Base-by-base conservation (phyloP, 2,888 invertebrate species). In the Ectropis crepuscularia region DNA sequence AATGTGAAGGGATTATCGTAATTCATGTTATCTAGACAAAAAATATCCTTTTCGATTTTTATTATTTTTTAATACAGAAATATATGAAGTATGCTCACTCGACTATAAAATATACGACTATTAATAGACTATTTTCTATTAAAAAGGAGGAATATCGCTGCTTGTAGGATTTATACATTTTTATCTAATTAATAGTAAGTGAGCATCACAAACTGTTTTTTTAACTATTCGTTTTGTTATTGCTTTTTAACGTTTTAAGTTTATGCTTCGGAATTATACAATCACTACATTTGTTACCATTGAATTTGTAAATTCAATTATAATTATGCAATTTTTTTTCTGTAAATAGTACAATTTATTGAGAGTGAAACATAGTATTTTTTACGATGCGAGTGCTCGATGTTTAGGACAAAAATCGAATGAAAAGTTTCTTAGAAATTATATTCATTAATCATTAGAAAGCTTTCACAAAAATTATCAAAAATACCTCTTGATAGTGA, bases 401-500 rank as follows among this genome's bases (percentile, higher is more conserved):
- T 45, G 57, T 58, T 49, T 65, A 59, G 61, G 55, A 53, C 37
- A 48, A 57, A 57, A 54, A 41, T 11, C 42, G 45, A 67, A 63
- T 69, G 67, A 76, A 73, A 78, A 68, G 76, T 79, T 82, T 85
- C 79, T 82, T 85, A 83, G 74, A 74, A 79, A 78, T 79, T 77
- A 78, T 82, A 80, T 76, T 78, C 78, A 76, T 76, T 68, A 70
- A 72, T 77, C 78, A 74, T 78, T 80, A 80, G 74, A 72, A 80
- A 73, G 79, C 83, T 83, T 82, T 82, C 81, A 81, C 80, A 84
- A 83, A 86, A 80, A 76, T 80, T 85, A 87, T 91, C 90, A 80
- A 84, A 90, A 90, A 91, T 92, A 92, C 92, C 92, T 92, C 92
- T 89, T 82, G 79, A 84, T 84, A 88, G 90, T 92, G 91, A 92